Percentiles rank a stretch among this genome's conserved stretches.
phyloP scores from a whole-genome alignment of 2,113 vertebrate species.

The Protobothrops mucrosquamatus region DNA sequence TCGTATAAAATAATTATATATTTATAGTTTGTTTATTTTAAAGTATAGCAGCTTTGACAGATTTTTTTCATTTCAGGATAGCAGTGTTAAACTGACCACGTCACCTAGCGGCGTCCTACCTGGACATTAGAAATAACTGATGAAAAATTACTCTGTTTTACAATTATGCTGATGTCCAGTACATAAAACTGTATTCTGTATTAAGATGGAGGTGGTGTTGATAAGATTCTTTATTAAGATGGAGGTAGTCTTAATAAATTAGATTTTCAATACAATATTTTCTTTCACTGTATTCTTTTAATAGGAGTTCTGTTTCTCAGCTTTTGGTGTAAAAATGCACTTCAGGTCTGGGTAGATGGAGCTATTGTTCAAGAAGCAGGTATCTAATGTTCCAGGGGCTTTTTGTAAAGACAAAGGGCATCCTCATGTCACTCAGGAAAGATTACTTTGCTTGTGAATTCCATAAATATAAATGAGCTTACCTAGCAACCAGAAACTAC shows the following conservation, averaged over 20 bases:
- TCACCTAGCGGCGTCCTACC: neutral
- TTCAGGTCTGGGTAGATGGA: neutral
- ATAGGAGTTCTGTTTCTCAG: neutral
- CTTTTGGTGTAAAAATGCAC: neutral
- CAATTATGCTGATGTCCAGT: slow-evolving; percentile 38
- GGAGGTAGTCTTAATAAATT: slow-evolving; percentile 52
- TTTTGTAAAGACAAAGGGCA: neutral
- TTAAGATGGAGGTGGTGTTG: slow-evolving; percentile 35
- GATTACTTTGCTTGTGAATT: neutral
- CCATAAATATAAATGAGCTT: neutral
- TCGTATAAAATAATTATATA: slow-evolving; percentile 1
- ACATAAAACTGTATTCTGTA: slow-evolving; percentile 39
- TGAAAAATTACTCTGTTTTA: slow-evolving; percentile 44
- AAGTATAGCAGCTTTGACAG: neutral
- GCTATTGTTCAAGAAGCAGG: neutral
- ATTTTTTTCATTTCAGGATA: slow-evolving; percentile 40
- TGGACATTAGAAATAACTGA: neutral
- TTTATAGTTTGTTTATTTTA: slow-evolving; percentile 50
- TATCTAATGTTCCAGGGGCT: neutral
- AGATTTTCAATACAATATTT: neutral
- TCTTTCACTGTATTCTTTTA: slow-evolving; percentile 8
- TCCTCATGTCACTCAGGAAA: neutral
- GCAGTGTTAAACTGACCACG: slow-evolving; percentile 40
- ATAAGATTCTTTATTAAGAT: slow-evolving; percentile 33
- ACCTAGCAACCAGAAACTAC: neutral